A percentile compares a stretch with the other conserved stretches of the same genome.
These are phyloP conservation scores for Tetropium fuscum DNA, from an alignment of 2,888 invertebrate genomes.

Conservation along the genomic window DNA sequence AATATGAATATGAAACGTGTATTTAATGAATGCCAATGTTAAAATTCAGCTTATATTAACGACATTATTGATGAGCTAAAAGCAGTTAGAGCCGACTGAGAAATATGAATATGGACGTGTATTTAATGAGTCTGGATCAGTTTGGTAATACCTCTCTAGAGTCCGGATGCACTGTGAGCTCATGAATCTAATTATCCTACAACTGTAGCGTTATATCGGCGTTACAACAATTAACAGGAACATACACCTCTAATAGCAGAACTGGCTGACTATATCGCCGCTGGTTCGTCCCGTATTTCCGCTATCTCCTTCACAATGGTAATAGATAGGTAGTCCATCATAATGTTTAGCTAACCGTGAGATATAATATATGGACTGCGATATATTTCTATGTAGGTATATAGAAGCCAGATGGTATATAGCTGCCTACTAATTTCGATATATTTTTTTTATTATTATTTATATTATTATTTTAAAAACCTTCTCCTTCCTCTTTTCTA, in stretches of 20 bases:
- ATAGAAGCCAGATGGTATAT: too few relatives aligned
- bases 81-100: too few relatives aligned
- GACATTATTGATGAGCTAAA: too few relatives aligned
- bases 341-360: slow-evolving; percentile 3
- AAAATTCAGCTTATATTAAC: too few relatives aligned
- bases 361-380: too few relatives aligned
- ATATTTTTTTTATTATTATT: too few relatives aligned
- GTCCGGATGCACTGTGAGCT: slow-evolving; percentile 43
- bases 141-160: slow-evolving; percentile 44
- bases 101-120: neutral
- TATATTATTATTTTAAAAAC: too few relatives aligned
- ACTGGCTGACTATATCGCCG: slow-evolving; percentile 27
- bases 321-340: slow-evolving; percentile 14
- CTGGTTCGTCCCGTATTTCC: slow-evolving; percentile 25
- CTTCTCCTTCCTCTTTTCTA: too few relatives aligned
- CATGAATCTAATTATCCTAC: slow-evolving; percentile 53
- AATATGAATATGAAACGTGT: too few relatives aligned
- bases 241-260: slow-evolving; percentile 44
- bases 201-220: slow-evolving; percentile 47
- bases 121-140: slow-evolving; percentile 19
- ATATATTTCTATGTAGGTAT: too few relatives aligned
- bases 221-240: slow-evolving; percentile 52
- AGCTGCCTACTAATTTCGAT: too few relatives aligned
- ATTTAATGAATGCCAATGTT: too few relatives aligned
- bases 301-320: slow-evolving; percentile 13